Conservation (phyloP, 2,797 vertebrate genomes). For the Fringilla coelebs region DNA sequence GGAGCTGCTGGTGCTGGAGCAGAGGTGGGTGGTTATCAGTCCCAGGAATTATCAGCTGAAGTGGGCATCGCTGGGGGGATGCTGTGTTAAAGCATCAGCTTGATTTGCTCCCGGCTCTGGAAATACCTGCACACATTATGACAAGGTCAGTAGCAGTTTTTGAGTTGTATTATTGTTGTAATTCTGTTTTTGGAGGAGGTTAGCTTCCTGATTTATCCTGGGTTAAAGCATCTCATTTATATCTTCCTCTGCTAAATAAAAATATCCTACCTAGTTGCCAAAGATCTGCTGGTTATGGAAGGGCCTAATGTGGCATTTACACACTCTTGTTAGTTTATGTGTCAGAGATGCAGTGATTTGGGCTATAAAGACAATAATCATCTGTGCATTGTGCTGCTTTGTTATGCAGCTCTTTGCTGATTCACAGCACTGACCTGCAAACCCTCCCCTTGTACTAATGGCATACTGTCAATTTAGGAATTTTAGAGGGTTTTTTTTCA, state of each 20-base stretch:
- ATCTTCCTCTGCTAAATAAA: background rate
- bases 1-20: background rate
- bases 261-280: background rate
- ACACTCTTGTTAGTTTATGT: background rate
- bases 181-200: background rate
- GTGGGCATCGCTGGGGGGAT: background rate
- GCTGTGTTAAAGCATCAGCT: background rate
- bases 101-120: background rate
- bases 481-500: background rate
- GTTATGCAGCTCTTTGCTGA: background rate
- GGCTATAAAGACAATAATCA: background rate
- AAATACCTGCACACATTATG: slow-evolving; percentile 46
- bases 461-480: background rate
- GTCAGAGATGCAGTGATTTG: background rate
- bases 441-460: background rate
- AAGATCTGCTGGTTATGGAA: background rate
- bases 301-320: background rate
- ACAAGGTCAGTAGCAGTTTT: slow-evolving; percentile 68
- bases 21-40: background rate
- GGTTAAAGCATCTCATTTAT: background rate
- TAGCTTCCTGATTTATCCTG: background rate
- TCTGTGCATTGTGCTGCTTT: background rate
- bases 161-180: background rate
- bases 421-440: background rate
- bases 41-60: background rate